Evolutionary conservation across 1,140 invertebrate genomes (phyloP), one percentile per base, ranked within the genome.

Genomic region (Ceratoteleas bidentatus): DNA sequence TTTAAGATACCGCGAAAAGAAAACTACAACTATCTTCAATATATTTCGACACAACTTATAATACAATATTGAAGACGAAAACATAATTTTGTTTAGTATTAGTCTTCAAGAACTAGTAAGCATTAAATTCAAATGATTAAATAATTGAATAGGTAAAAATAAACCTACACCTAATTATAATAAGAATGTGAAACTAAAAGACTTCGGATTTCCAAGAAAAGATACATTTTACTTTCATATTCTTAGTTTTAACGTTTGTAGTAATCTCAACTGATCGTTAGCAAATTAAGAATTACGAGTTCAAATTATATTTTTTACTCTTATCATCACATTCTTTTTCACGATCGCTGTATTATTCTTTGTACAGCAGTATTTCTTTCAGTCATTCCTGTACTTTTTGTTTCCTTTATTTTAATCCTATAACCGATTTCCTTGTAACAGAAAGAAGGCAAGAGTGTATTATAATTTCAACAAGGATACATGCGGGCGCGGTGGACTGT

Each of bases 401-500:
- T 52, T 57, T 76, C 36, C 11, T 62, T 61, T 34, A 50, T 61
- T 74, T 77, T 69, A 47, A 56, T 62, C 32, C 24, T 62, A 50
- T 33, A 57, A 57, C 57, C 32, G 33, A 78, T 78, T 78, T 65
- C 13, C 47, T 64, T 78, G 74, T 33, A 15, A 34, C 50, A 62
- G 57, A 77, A 75, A 78, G 60, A 70, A 78, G 53, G 53, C 38
- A 68, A 76, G 40, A 64, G 60, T 64, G 45, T 60, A 64, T 78
- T 78, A 78, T 70, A 78, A 64, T 70, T 65, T 36, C 34, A 36
- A 70, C 75, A 78, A 70, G 58, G 60, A 78, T 78, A 70, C 60
- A 78, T 70, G 75, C 75, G 75, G 75, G 75, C 75, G 66, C 66
- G 57, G 65, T 78, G 56, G 66, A 78, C 66, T 78, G 75, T 78